These are phyloP conservation scores for Teleogryllus oceanicus DNA, from an alignment of 2,888 invertebrate genomes.

Conservation along the genomic window DNA sequence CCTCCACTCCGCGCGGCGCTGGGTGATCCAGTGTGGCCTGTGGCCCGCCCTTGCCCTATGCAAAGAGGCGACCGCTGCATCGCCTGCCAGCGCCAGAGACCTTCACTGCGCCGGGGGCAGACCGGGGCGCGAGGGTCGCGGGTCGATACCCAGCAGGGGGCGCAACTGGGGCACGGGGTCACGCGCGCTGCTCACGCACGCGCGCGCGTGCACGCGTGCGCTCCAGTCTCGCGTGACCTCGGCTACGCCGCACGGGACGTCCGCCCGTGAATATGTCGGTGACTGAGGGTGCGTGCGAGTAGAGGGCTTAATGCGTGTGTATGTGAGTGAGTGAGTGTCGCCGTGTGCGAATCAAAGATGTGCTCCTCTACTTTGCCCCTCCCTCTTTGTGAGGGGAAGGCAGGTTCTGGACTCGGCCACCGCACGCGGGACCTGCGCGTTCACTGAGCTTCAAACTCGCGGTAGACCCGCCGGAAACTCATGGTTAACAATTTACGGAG, in stretches of 20 bases:
- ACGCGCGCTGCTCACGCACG: background rate
- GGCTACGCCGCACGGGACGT: background rate
- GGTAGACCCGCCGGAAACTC: too few species aligned
- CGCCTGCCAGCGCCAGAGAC: background rate
- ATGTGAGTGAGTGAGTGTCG: background rate
- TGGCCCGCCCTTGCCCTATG: too few species aligned
- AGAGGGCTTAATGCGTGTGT: background rate
- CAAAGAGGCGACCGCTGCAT: too few species aligned
- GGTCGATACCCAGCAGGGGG: background rate
- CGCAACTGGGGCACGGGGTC: background rate
- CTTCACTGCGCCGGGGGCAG: background rate
- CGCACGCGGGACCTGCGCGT: too few species aligned
- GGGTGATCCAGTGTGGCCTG: too few species aligned
- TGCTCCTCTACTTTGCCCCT: background rate
- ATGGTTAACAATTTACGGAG: too few species aligned
- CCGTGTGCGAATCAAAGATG: background rate
- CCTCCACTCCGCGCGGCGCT: too few species aligned
- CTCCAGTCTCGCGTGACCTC: background rate
- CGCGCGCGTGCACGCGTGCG: background rate
- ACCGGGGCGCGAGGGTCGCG: background rate
- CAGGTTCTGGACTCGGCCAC: too few species aligned
- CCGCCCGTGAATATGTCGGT: too few species aligned
- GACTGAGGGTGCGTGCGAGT: background rate
- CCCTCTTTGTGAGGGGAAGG: background rate
- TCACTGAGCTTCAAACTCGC: too few species aligned